Evolutionary conservation across 2,888 invertebrate species (phyloP), one percentile per base, ranked within the genome.

Genomic region (Ectobius pallidus): DNA sequence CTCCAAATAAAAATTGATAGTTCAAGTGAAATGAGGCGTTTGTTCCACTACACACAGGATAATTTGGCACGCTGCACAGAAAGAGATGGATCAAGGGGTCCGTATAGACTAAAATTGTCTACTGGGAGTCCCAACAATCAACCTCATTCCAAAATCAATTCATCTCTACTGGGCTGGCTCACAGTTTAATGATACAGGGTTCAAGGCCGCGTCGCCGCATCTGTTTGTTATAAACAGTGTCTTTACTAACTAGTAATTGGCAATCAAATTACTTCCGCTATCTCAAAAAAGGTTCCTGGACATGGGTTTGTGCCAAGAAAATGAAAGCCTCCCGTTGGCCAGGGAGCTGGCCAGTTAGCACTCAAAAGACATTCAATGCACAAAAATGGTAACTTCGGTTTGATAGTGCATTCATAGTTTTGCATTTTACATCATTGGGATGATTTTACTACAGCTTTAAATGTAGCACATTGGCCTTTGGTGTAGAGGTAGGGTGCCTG

Each of bases 21-120:
- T n/a, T n/a, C n/a, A n/a, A 34, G 11, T 34, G 34, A 25, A 65
- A 65, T 65, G 44, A 46, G n/a, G 27, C 46, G 46, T 65, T 18
- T 20, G 61, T 18, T 32, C 61, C 32, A 61, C 61, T 32, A 4
- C 46, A n/a, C 25, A 14, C 30, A 14, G 30, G n/a, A n/a, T n/a
- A 58, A 58, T 25, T 58, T 58, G 58, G 58, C 58, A 58, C 14
- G 46, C 7, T 11, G 34, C 34, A 34, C 34, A 34, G 11, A 34
- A n/a, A n/a, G n/a, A n/a, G n/a, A n/a, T n/a, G n/a, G 25, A 9
- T 22, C 52, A 18, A 14, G 25, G 3, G 52, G 1, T 14, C 11
- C 9, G 52, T 4, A 52, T 14, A 16, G 3, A 25, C 58, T 58
- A 58, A 58, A 58, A 30, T 16, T 58, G 58, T 58, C 11, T 34